A percentile compares a stretch with the other conserved stretches of the same genome.
These are phyloP conservation scores for Thermophis baileyi DNA, from an alignment of 2,113 vertebrate species.

Conservation along the genomic window DNA sequence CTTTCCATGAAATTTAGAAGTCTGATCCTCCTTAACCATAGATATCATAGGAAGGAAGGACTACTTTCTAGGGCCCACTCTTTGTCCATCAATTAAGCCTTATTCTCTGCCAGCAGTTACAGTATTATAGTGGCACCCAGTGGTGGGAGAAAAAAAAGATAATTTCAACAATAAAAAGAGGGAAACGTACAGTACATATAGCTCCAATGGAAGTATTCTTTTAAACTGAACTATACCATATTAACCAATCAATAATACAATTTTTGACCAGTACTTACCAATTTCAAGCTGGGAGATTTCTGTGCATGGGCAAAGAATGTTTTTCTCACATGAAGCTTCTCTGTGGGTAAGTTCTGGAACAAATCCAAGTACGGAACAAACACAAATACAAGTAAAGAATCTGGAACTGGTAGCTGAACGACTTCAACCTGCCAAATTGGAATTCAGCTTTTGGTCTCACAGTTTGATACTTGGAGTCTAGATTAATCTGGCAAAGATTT, in stretches of 20 bases:
- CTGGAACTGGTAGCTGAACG: neutral
- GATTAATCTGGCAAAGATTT: neutral
- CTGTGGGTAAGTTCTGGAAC: neutral
- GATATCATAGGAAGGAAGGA: neutral
- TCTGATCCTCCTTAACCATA: neutral
- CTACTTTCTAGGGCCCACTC: neutral
- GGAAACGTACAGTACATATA: neutral
- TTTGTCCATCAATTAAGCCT: neutral
- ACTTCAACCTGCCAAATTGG: neutral
- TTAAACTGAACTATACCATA: neutral
- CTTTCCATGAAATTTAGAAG: neutral
- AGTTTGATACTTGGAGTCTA: neutral
- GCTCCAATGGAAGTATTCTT: neutral
- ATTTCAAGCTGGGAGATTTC: neutral
- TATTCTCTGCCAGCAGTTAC: neutral
- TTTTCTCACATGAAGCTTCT: neutral
- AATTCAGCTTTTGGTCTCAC: neutral
- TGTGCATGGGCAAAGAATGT: neutral
- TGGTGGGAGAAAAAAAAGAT: neutral
- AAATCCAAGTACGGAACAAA: neutral
- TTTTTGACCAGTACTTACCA: neutral
- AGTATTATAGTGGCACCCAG: slow-evolving; percentile 14
- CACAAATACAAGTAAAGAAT: neutral
- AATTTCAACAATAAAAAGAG: neutral
- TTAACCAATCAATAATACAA: neutral